Base-by-base conservation (phyloP, 2,797 vertebrate species). In the Xiphorhynchus erythropygius region DNA sequence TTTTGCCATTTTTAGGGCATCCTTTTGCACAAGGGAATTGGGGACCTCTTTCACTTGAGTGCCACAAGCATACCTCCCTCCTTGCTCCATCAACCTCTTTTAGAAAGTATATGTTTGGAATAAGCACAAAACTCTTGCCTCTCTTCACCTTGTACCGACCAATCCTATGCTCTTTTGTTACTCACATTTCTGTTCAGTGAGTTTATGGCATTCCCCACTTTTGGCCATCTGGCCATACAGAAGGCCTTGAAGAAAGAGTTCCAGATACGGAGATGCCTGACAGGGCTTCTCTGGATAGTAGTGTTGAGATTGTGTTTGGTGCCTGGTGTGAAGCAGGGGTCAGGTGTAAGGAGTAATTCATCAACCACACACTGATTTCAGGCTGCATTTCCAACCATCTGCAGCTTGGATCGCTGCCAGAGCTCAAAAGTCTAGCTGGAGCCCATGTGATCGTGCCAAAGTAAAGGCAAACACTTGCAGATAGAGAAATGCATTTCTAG, bases 321-420 rank as follows among this genome's bases (percentile, higher is more conserved):
- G 96, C 94, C 94, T 97, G 96, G 92, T 97, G 93, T 97, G 96
- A 98, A 97, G 97, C 91, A 93, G 86, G 96, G 97, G 97, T 98
- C 98, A 97, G 97, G 97, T 98, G 95, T 96, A 97, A 97, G 95
- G 93, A 97, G 95, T 95, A 85, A 96, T 97, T 97, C 96, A 96
- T 97, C 97, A 98, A 94, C 93, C 91, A 90, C 94, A 93, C 91
- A 94, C 96, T 96, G 97, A 95, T 96, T 97, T 97, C 95, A 96
- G 97, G 93, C 97, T 96, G 95, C 94, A 93, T 97, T 97, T 97
- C 94, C 95, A 96, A 88, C 97, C 97, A 96, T 98, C 97, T 97
- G 97, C 95, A 98, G 94, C 94, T 96, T 97, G 97, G 98, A 96
- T 67, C 7, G 18, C 49, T 16, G 89, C 97, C 96, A 93, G 94